Base-by-base conservation (phyloP, 2,113 vertebrate species). In the Bostrychus sinensis region DNA sequence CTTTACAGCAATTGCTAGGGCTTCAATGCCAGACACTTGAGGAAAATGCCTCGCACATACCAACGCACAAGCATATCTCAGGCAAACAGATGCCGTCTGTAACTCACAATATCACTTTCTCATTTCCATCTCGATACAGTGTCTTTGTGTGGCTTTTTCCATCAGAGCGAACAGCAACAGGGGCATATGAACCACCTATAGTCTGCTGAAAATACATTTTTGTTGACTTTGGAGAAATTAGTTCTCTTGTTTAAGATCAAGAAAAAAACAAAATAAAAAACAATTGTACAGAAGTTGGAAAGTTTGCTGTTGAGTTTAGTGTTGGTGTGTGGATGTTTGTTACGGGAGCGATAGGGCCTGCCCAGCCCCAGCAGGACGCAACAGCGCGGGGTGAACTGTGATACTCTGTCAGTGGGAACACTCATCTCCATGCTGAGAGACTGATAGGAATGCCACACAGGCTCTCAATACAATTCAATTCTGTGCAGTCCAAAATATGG, bases 381-480 rank as follows among this genome's bases (percentile, higher is more conserved):
- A 79, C 81, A 74, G 75, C 72, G 69, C 51, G 70, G 81, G 76
- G 56, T 83, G 87, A 89, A 88, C 78, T 91, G 60, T 78, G 66
- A 66, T 60, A 85, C 54, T 66, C 61, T 74, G 82, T 82, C 86
- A 84, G 88, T 84, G 78, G 66, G 59, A 71, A 81, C 75, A 69
- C 1, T 70, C 78, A 78, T 84, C 85, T 91, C 34, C 67, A 32
- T 1, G 45, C 80, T 86, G 83, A 82, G 88, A 85, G 66, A 70
- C 70, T 91, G 89, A 91, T 91, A 75, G 83, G 82, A 90, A 86
- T 81, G 85, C 81, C 84, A 85, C 82, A 88, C 65, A 69, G 60
- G 73, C 75, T 82, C 73, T 83, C 80, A 78, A 63, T 66, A 68
- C 66, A 61, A 66, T 77, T 83, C 78, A 73, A 48, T 75, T 58